phyloP scores from a whole-genome alignment of 2,113 vertebrate genomes.

The Sinocyclocheilus anshuiensis region DNA sequence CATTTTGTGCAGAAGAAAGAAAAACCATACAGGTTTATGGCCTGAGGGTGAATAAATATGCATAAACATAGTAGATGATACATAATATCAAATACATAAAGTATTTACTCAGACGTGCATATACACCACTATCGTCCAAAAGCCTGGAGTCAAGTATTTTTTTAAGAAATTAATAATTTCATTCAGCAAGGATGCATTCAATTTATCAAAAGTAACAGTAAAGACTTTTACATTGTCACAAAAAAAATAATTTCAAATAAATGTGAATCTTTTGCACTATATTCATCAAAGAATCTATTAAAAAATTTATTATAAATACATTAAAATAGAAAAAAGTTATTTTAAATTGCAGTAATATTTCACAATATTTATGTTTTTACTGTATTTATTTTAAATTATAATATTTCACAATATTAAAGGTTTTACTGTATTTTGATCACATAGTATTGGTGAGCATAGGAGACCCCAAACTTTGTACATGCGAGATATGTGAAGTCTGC shows the following conservation, averaged over 20 bases:
- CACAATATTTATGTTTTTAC: neutral
- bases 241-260: too few species aligned
- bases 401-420: neutral
- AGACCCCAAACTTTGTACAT: neutral
- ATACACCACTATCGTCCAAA: too few species aligned
- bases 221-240: neutral
- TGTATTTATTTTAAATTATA: neutral
- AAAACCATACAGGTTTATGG: neutral
- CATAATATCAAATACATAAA: too few species aligned
- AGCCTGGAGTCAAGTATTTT: too few species aligned
- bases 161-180: neutral
- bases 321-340: neutral
- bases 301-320: neutral
- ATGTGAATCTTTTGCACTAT: neutral
- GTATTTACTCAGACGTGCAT: too few species aligned
- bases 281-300: neutral
- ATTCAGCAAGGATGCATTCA: neutral
- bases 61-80: too few species aligned
- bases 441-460: neutral
- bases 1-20: too few species aligned
- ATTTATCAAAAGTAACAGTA: neutral
- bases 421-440: neutral
- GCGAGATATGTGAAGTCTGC: neutral
- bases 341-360: neutral
- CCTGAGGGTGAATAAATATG: too few species aligned